Evolutionary conservation across 1,140 invertebrate genomes (phyloP).

Genomic region (Elymnias hypermnestra): DNA sequence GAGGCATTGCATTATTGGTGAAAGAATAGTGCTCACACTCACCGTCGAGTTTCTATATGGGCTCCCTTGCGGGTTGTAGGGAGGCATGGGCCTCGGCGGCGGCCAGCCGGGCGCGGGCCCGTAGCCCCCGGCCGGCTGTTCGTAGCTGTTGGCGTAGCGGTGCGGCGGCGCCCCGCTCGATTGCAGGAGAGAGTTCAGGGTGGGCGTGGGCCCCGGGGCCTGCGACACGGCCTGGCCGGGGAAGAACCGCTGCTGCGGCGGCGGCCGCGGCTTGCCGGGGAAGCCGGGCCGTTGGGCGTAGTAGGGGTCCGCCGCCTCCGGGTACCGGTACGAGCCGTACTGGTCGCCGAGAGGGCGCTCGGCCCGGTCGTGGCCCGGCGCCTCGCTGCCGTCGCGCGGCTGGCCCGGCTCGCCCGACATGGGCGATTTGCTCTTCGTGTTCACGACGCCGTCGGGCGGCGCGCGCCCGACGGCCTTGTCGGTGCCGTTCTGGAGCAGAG

Average conservation of each 20-base stretch:
- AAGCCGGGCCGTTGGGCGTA: constrained; percentile 61
- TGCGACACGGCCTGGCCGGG: constrained; percentile 83
- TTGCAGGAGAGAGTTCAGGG: constrained; percentile 92
- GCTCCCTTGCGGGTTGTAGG: constrained; percentile 70
- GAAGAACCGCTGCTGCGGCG: constrained; percentile 77
- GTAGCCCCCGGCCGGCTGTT: constrained; percentile 61
- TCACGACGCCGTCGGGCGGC: constrained; percentile 72
- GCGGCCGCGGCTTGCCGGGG: constrained; percentile 65
- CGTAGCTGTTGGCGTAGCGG: constrained; percentile 70
- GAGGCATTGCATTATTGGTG: too few species aligned
- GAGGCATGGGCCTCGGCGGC: constrained; percentile 66
- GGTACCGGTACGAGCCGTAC: constrained; percentile 66
- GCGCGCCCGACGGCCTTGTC: constrained; percentile 70
- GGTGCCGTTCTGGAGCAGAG: constrained; percentile 78
- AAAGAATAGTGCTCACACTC: too few species aligned
- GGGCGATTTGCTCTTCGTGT: constrained; percentile 73
- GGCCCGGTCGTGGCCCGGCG: constrained; percentile 59
- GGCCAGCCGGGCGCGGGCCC: constrained; percentile 63
- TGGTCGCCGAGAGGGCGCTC: constrained; percentile 56
- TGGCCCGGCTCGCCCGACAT: constrained; percentile 65
- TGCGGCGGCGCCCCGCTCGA: constrained; percentile 84
- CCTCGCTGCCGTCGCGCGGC: constrained; percentile 62
- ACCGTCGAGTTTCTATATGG: constrained; percentile 74
- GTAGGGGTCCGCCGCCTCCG: constrained; percentile 60
- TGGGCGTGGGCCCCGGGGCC: constrained; percentile 91